Evolutionary conservation across 2,797 vertebrate genomes (phyloP), one percentile per base, ranked within the genome.

Genomic region (Eulemur rubriventer): DNA sequence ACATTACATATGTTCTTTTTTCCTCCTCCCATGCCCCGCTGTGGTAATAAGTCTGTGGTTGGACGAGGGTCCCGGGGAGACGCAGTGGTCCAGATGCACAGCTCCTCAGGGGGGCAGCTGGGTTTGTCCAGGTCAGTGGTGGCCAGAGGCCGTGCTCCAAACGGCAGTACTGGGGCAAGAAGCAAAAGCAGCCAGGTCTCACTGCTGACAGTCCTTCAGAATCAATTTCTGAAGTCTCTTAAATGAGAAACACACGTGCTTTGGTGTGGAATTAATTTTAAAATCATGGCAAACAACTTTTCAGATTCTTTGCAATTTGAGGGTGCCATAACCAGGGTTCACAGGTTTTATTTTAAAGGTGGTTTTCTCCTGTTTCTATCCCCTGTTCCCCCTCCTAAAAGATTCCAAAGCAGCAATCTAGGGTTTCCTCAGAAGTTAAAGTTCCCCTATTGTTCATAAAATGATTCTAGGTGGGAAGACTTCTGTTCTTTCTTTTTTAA

Each of bases 231-330:
- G 65, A 46, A 57, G 7, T 50, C 69, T 79, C 81, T 59, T 80
- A 94, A 87, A 75, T 91, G 87, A 61, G 79, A 91, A 89, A 43
- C 95, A 95, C 86, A 38, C 63, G 7, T 70, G 86, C 89, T 75
- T 50, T 14, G 75, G 61, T 50, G 93, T 80, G 75, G 93, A 72
- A 85, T 94, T 86, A 50, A 92, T 85, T 94, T 89, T 41, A 89
- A 91, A 86, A 87, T 73, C 3, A 0, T 11, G 35, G 75, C 67
- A 79, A 70, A 76, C 65, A 61, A 28, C 78, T 33, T 63, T 69
- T 75, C 17, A 38, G 75, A 38, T 30, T 72, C 94, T 83, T 76
- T 94, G 79, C 59, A 52, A 1, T 69, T 73, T 6, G 6, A 18
- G 38, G 46, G 38, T 26, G 11, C 16, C 41, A 4, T 35, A 35